Evolutionary conservation across 1,140 invertebrate genomes (phyloP), one percentile per base, ranked within the genome.

Genomic region (Thereuonema tuberculata): DNA sequence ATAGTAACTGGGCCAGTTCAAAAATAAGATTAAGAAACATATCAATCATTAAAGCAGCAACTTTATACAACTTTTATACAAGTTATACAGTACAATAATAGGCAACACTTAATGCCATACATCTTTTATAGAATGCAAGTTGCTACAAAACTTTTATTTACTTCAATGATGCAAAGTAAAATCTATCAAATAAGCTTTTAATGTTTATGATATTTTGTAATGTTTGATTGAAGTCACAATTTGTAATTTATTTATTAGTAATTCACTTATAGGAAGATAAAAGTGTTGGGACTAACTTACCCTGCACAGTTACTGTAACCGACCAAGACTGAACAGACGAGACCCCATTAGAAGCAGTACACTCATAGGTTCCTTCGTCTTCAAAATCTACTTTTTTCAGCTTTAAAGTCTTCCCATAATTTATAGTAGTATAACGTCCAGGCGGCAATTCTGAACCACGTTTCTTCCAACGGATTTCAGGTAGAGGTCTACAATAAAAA

Each of bases 361-460:
- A 96, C 1, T 87, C 89, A 69, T 95, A 96, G 12, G 77, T 77
- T 52, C 91, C 92, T 68, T 84, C 81, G 73, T 96, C 92, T 53
- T 89, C 82, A 67, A 90, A 90, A 63, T 83, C 83, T 0, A 89
- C 84, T 64, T 87, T 81, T 64, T 84, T 84, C 63, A 97, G 93
- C 17, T 90, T 77, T 56, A 97, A 74, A 12, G 89, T 93, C 75
- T 95, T 95, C 1, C 92, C 92, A 75, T 93, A 95, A 74, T 94
- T 89, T 47, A 70, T 69, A 62, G 87, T 85, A 0, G 81, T 84
- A 50, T 91, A 79, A 25, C 87, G 77, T 68, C 90, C 86, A 17
- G 78, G 82, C 27, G 85, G 73, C 47, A 75, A 63, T 50, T 24
- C 25, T 26, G 68, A 70, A 0, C 86, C 87, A 71, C 89, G 80